Conservation (phyloP, 1,140 invertebrate species). For the Drosophila micromelanica region DNA sequence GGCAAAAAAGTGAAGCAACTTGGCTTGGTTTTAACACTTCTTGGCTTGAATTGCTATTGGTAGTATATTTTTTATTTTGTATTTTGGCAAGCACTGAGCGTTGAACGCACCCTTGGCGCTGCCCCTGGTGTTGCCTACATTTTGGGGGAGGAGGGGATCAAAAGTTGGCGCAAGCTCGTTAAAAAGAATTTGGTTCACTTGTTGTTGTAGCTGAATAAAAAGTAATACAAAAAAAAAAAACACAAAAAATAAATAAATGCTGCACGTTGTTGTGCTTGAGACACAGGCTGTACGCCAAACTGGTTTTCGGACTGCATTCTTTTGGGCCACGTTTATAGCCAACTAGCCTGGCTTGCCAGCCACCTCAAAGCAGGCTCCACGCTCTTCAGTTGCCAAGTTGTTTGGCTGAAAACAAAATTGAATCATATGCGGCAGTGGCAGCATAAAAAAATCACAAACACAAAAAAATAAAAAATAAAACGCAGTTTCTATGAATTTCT, state of each 20-base stretch:
- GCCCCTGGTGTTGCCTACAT: slow-evolving; percentile 25
- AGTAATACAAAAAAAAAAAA: neutral
- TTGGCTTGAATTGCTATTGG: slow-evolving; percentile 59
- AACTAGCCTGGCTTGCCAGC: slow-evolving; percentile 38
- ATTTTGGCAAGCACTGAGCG: slow-evolving; percentile 46
- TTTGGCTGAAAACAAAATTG: slow-evolving; percentile 71
- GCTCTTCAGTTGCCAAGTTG: slow-evolving; percentile 45
- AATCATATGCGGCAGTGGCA: slow-evolving; percentile 70
- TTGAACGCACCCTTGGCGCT: slow-evolving; percentile 38
- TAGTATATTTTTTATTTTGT: slow-evolving; percentile 29
- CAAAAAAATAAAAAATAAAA: neutral
- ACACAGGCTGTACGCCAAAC: slow-evolving; percentile 78
- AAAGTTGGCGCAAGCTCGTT: slow-evolving; percentile 82
- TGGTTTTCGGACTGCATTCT: slow-evolving; percentile 82
- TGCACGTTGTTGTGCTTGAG: slow-evolving; percentile 49
- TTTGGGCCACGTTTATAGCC: slow-evolving; percentile 79
- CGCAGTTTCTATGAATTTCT: slow-evolving; percentile 36
- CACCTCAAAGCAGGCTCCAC: slow-evolving; percentile 45
- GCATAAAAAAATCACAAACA: slow-evolving; percentile 15
- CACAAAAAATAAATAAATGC: slow-evolving; percentile 12
- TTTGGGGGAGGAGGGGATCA: slow-evolving; percentile 53
- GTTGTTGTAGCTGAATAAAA: slow-evolving; percentile 54
- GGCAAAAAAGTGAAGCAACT: slow-evolving; percentile 61
- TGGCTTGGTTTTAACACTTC: slow-evolving; percentile 79
- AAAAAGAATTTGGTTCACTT: slow-evolving; percentile 83